Percentiles rank a stretch among this genome's conserved stretches.
These are phyloP conservation scores for Castor canadensis DNA, from an alignment of 2,113 vertebrate genomes.

Conservation along the genomic window DNA sequence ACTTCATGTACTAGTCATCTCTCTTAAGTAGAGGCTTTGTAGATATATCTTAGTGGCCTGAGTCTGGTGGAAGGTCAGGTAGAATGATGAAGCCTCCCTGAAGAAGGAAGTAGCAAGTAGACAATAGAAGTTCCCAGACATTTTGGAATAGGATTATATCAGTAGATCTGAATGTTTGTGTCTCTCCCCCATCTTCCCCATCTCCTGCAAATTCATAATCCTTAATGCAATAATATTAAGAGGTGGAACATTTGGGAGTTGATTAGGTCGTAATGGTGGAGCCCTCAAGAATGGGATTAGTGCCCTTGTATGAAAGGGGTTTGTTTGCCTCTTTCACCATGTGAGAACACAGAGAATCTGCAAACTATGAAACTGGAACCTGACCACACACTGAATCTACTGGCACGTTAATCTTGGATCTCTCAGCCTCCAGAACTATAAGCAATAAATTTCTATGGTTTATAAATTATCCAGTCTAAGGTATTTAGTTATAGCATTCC, in stretches of 20 bases:
- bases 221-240: not conserved
- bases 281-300: not conserved
- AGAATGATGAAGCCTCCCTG: not conserved
- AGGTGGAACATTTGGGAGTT: not conserved
- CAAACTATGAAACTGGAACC: not conserved
- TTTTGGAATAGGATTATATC: not conserved
- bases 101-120: not conserved
- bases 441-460: not conserved
- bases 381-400: not conserved
- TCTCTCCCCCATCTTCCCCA: no score
- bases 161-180: not conserved
- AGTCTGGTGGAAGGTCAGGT: not conserved
- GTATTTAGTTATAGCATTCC: not conserved
- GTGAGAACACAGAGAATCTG: not conserved
- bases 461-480: not conserved
- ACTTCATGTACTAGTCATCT: accelerated
- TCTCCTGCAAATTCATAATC: not conserved
- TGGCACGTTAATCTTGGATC: not conserved
- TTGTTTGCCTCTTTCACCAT: not conserved
- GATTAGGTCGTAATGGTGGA: no score
- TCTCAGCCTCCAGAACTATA: not conserved
- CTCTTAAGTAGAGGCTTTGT: not conserved
- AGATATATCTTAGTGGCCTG: not conserved
- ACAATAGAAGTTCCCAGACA: not conserved
- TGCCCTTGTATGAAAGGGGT: not conserved